Percentiles rank a stretch among this genome's conserved stretches.
Conservation (phyloP, 2,797 vertebrate genomes). For the Rachycentron canadum region DNA sequence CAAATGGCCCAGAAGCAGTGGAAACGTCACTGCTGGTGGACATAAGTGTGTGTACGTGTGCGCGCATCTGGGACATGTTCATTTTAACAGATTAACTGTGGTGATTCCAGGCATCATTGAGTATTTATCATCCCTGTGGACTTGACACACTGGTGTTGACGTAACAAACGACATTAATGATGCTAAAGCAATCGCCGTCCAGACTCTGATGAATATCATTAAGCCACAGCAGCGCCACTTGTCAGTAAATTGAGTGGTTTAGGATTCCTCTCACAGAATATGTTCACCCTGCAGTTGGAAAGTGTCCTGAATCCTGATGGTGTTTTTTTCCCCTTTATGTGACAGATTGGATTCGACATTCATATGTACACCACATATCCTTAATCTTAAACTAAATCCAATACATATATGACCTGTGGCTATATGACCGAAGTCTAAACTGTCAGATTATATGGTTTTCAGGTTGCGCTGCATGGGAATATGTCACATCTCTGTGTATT, state of each 20-base stretch:
- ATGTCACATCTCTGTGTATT: background rate
- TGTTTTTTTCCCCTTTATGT: background rate
- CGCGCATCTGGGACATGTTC: background rate
- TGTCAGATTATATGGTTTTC: slow-evolving; percentile 24
- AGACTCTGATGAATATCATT: slow-evolving; percentile 25
- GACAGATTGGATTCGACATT: slow-evolving; percentile 41
- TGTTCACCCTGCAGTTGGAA: slow-evolving; percentile 24
- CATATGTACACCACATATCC: background rate
- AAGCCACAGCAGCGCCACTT: slow-evolving; percentile 7
- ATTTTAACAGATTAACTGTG: slow-evolving; percentile 26
- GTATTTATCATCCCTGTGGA: slow-evolving; percentile 47
- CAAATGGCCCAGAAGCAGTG: slow-evolving; percentile 12
- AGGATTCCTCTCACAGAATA: slow-evolving; percentile 4
- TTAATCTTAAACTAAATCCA: slow-evolving; percentile 12
- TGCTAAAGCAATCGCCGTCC: background rate
- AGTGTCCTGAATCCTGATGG: slow-evolving; percentile 2
- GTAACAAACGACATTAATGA: slow-evolving; percentile 26
- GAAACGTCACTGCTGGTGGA: slow-evolving; percentile 20
- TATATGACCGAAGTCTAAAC: background rate
- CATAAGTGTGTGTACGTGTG: too few species aligned
- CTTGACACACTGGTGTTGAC: slow-evolving; percentile 5
- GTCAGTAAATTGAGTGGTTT: slow-evolving; percentile 1
- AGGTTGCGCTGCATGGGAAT: background rate
- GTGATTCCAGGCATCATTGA: slow-evolving; percentile 12
- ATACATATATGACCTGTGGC: slow-evolving; percentile 9